These are phyloP conservation scores for Streptopelia turtur DNA, from an alignment of 2,797 vertebrate species.

Conservation along the genomic window DNA sequence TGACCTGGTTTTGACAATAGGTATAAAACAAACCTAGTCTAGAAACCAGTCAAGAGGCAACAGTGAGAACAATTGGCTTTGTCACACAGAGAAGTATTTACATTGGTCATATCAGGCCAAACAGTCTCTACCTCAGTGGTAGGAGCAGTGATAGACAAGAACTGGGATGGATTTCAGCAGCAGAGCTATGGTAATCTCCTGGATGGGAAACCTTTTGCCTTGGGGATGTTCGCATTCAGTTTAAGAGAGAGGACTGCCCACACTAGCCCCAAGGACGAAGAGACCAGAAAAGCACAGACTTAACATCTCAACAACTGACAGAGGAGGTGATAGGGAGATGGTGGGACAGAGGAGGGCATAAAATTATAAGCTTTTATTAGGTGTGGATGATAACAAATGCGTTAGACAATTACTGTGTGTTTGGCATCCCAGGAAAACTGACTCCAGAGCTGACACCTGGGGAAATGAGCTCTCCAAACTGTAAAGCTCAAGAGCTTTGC, in stretches of 20 bases:
- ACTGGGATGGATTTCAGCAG: not conserved
- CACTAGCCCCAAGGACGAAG: not conserved
- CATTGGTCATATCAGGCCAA: not conserved
- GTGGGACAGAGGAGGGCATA: not conserved
- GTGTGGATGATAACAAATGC: not conserved
- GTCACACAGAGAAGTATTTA: not conserved
- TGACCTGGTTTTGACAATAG: not conserved
- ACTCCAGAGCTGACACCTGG: not conserved
- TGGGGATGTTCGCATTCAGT: not conserved
- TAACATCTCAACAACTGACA: not conserved
- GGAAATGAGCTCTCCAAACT: slow-evolving; percentile 12
- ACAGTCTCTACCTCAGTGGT: not conserved
- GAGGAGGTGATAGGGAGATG: not conserved
- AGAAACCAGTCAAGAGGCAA: not conserved
- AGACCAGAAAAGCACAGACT: not conserved
- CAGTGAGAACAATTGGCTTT: not conserved
- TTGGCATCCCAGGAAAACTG: slow-evolving; percentile 21
- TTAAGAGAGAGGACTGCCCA: not conserved
- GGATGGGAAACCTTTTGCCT: not conserved
- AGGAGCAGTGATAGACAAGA: not conserved
- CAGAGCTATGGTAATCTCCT: not conserved
- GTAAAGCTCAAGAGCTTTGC: slow-evolving; percentile 13
- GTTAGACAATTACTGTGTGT: not conserved
- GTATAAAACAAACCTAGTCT: not conserved
- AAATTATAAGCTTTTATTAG: slow-evolving; percentile 17